Conservation (phyloP, 1,140 invertebrate species). For the Muscidifurax raptorellus region DNA sequence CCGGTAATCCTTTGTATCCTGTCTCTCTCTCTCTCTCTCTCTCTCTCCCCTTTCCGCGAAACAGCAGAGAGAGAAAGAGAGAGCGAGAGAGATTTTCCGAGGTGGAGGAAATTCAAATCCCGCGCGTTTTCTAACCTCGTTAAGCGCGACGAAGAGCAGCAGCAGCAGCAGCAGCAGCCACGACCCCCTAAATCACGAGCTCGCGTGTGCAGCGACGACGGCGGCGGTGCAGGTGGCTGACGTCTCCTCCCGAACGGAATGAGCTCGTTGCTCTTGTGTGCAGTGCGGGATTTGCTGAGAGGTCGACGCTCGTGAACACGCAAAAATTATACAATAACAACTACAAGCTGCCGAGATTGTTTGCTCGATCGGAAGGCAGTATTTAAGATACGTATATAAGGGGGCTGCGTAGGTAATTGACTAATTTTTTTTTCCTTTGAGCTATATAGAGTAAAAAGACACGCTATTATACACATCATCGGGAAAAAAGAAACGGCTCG, state of each 20-base stretch:
- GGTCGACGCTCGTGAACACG: slow-evolving; percentile 52
- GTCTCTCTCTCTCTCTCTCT: neutral
- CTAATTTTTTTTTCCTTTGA: no score
- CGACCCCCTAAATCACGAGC: slow-evolving; percentile 32
- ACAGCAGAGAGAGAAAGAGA: neutral
- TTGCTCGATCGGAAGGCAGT: no score
- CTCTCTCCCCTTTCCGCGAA: no score
- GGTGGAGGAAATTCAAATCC: slow-evolving; percentile 15
- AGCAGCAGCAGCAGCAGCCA: neutral
- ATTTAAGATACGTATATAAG: no score
- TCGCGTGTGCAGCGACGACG: slow-evolving; percentile 4
- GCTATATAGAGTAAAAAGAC: no score
- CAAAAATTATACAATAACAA: slow-evolving; percentile 42
- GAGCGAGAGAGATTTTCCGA: neutral
- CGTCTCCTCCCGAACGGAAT: slow-evolving; percentile 2
- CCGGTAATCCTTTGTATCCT: slow-evolving; percentile 52
- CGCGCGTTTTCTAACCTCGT: slow-evolving; percentile 30
- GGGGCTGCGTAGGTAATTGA: no score
- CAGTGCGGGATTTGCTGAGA: no score
- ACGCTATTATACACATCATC: no score
- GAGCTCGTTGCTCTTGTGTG: neutral
- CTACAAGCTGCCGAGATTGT: neutral
- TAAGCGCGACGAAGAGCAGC: neutral
- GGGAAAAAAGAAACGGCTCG: no score
- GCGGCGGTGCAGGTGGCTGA: neutral